Percentiles rank a stretch among this genome's conserved stretches.
Conservation (phyloP, 2,113 vertebrate genomes). For the Talpa occidentalis region DNA sequence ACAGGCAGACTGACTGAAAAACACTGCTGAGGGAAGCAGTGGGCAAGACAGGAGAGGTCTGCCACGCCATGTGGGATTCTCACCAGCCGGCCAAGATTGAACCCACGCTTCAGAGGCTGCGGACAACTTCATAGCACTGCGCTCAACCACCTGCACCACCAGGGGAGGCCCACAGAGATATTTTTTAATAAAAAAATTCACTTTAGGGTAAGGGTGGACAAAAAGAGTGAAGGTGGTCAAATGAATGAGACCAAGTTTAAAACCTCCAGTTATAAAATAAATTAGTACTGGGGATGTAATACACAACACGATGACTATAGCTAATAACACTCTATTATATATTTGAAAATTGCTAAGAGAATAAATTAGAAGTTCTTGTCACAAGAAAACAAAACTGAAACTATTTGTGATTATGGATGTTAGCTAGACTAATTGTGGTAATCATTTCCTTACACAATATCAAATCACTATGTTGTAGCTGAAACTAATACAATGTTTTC, state of each 20-base stretch:
- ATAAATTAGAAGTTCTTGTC: not conserved
- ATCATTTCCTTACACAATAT: not conserved
- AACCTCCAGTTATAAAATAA: not conserved
- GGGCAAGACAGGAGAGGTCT: no score
- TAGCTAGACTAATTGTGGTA: not conserved
- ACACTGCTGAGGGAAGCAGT: no score
- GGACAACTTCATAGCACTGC: no score
- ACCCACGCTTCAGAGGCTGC: no score
- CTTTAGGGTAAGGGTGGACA: not conserved
- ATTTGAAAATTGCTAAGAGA: not conserved
- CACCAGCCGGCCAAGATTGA: no score
- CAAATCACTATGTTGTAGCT: not conserved
- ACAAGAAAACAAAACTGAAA: not conserved
- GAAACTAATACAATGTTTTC: not conserved
- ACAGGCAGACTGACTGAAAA: no score
- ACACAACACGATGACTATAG: not conserved
- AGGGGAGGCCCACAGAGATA: no score
- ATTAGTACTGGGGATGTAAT: not conserved
- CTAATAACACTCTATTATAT: not conserved
- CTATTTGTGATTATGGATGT: no score
- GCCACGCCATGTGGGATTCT: no score
- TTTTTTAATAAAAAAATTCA: not conserved
- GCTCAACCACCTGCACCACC: no score
- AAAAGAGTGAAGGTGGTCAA: not conserved
- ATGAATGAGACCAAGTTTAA: not conserved